Conservation (phyloP, 2,797 vertebrate genomes). For the Scarus forsteni region DNA sequence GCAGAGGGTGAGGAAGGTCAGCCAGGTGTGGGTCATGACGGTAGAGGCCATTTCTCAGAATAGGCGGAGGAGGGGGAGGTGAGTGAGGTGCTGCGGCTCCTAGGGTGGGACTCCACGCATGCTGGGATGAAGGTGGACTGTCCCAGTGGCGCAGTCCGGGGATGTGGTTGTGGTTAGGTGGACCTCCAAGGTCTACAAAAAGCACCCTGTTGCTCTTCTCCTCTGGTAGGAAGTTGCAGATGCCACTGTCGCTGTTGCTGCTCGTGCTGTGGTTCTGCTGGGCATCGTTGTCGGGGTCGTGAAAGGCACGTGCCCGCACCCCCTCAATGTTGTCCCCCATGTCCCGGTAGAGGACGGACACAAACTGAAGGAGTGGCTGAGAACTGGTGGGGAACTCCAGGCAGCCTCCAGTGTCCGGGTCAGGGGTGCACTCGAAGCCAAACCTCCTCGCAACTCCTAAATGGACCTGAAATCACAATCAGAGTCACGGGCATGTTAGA, state of each 20-base stretch:
- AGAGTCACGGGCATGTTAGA: no score
- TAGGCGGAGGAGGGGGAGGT: constrained; percentile 64
- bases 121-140: constrained; percentile 78
- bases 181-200: constrained; percentile 92
- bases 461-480: constrained; percentile 81
- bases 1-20: constrained; percentile 85
- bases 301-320: constrained; percentile 93
- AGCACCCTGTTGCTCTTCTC: constrained; percentile 94
- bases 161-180: constrained; percentile 87
- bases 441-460: constrained; percentile 91
- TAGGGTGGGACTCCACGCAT: constrained; percentile 75
- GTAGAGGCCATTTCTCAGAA: constrained; percentile 89
- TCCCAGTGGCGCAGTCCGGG: constrained; percentile 87
- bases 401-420: constrained; percentile 95
- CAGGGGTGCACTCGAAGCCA: constrained; percentile 94
- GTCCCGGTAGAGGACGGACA: constrained; percentile 96
- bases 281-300: constrained; percentile 89
- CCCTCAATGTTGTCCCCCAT: constrained; percentile 98
- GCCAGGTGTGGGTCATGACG: constrained; percentile 86
- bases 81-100: constrained; percentile 67
- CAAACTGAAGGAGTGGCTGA: constrained; percentile 94
- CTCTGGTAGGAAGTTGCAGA: constrained; percentile 95
- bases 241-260: constrained; percentile 98
- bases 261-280: constrained; percentile 96
- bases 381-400: constrained; percentile 96